Percentiles rank a stretch among this genome's conserved stretches.
Evolutionary conservation across 2,888 invertebrate species (phyloP).

Genomic region (Agrochola lota): DNA sequence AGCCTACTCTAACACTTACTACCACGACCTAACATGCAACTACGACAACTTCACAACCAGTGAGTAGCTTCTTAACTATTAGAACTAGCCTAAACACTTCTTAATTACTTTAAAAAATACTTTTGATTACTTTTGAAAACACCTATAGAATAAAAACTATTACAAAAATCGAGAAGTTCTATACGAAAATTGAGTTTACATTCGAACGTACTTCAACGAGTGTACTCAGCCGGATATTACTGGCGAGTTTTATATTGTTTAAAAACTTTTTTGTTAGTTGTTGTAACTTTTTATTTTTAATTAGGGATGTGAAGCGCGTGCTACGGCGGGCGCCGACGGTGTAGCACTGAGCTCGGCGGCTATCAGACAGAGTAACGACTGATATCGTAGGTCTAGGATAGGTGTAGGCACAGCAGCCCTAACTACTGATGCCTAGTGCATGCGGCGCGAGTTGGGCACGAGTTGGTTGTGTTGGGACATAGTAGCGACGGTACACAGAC

Average conservation of each 20-base stretch:
- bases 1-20: constrained; percentile 69
- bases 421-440: constrained; percentile 65
- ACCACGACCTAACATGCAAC: constrained; percentile 68
- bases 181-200: constrained; percentile 51
- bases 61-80: constrained; percentile 73
- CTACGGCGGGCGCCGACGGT: constrained; percentile 79
- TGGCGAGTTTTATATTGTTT: constrained; percentile 45
- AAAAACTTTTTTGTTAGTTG: constrained; percentile 57
- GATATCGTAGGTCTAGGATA: constrained; percentile 85
- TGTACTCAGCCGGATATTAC: constrained; percentile 33
- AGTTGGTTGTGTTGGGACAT: constrained; percentile 28
- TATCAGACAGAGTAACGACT: constrained; percentile 82
- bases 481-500: constrained; percentile 38
- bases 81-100: constrained; percentile 66
- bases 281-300: constrained; percentile 53
- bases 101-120: constrained; percentile 62
- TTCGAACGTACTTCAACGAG: constrained; percentile 34
- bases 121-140: constrained; percentile 51
- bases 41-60: constrained; percentile 77
- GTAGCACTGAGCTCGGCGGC: constrained; percentile 82
- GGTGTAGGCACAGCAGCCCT: constrained; percentile 76
- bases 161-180: constrained; percentile 57
- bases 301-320: constrained; percentile 77
- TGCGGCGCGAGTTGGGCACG: constrained; percentile 43
- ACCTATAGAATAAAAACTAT: constrained; percentile 55